A percentile compares a stretch with the other conserved stretches of the same genome.
Evolutionary conservation across 2,888 invertebrate genomes (phyloP).

Genomic region (Prenolepis imparis): DNA sequence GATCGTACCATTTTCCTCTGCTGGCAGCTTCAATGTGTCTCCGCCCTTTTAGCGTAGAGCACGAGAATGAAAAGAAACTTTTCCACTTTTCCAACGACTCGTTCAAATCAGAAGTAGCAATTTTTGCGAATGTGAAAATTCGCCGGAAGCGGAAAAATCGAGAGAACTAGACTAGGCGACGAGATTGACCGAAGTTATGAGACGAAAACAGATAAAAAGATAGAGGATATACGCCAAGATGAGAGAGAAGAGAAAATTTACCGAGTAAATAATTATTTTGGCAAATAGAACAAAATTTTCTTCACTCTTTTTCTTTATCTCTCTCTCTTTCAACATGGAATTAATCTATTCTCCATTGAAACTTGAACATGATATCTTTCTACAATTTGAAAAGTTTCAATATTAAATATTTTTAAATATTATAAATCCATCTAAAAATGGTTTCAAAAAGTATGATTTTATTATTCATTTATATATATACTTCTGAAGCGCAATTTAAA

Average conservation of each 20-base stretch:
- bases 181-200: slow-evolving; percentile 40
- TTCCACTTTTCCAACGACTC: slow-evolving; percentile 51
- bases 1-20: slow-evolving; percentile 1
- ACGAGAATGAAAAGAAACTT: slow-evolving; percentile 48
- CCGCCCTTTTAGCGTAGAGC: slow-evolving; percentile 19
- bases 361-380: neutral
- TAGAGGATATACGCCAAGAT: slow-evolving; percentile 16
- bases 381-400: neutral
- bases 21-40: slow-evolving; percentile 19
- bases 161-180: slow-evolving; percentile 15
- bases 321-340: neutral
- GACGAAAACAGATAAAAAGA: slow-evolving; percentile 38
- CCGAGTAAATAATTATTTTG: slow-evolving; percentile 30
- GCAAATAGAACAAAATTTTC: neutral
- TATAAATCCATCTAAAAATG: neutral
- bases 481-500: neutral
- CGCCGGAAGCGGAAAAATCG: slow-evolving; percentile 28
- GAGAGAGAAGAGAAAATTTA: slow-evolving; percentile 32
- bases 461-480: neutral
- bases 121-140: slow-evolving; percentile 59
- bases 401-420: slow-evolving; percentile 6
- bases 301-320: neutral
- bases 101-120: slow-evolving; percentile 68
- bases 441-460: neutral
- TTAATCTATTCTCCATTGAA: neutral